These are phyloP conservation scores for Apostichopus parvimensis DNA, from an alignment of 35 echinoderm and acorn worm species.

Conservation along the genomic window DNA sequence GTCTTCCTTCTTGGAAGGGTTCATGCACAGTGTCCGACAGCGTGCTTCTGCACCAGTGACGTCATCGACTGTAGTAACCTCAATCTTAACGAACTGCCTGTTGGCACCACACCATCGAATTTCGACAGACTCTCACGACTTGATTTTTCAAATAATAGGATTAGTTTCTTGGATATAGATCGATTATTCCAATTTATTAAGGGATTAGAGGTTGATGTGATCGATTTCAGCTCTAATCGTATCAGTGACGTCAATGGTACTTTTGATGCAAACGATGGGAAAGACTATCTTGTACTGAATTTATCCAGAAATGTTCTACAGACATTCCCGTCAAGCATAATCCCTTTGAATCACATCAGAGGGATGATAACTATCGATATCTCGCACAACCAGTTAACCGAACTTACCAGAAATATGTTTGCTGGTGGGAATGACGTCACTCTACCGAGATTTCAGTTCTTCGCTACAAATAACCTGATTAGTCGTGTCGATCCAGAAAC, in stretches of 20 bases:
- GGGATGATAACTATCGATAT: neutral
- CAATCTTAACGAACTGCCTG: neutral
- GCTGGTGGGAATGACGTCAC: neutral
- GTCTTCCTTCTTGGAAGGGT: neutral
- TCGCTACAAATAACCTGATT: conserved; percentile 24
- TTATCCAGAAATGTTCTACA: conserved; percentile 33
- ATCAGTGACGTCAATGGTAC: conserved; percentile 1
- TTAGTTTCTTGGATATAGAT: neutral
- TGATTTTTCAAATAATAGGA: conserved; percentile 17
- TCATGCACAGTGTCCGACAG: neutral
- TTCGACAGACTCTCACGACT: neutral
- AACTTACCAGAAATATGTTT: conserved; percentile 7
- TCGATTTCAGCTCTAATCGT: conserved; percentile 22
- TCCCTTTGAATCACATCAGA: neutral
- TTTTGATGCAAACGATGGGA: neutral
- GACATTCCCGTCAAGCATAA: neutral
- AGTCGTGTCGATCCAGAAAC: neutral
- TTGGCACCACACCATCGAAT: neutral
- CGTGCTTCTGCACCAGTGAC: neutral
- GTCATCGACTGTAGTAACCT: conserved; percentile 26
- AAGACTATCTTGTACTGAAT: conserved; percentile 11
- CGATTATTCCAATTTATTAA: neutral
- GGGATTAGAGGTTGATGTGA: neutral
- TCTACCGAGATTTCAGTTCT: conserved; percentile 7
- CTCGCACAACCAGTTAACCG: conserved; percentile 21